A percentile compares a stretch with the other conserved stretches of the same genome.
These are phyloP conservation scores for Agonopterix alstromeriana DNA, from an alignment of 2,888 invertebrate species.

Conservation along the genomic window DNA sequence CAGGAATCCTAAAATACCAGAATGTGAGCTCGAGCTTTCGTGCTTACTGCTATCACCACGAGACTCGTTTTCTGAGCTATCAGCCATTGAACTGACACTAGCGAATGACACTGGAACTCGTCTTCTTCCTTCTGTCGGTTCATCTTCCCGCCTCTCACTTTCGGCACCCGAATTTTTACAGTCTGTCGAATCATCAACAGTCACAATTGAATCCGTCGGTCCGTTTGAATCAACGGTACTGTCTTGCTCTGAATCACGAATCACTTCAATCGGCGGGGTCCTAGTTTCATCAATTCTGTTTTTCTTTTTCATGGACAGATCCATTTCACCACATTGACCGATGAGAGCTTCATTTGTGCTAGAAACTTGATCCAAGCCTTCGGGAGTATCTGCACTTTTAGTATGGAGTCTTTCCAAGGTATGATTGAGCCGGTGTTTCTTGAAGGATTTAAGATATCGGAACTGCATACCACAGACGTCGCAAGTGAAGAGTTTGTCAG, in stretches of 20 bases:
- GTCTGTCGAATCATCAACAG: conserved; percentile 67
- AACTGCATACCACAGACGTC: conserved; percentile 96
- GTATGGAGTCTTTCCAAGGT: conserved; percentile 89
- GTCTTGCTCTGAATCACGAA: conserved; percentile 79
- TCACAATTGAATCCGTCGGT: conserved; percentile 63
- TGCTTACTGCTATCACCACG: conserved; percentile 62
- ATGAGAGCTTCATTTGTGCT: conserved; percentile 82
- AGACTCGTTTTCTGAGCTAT: conserved; percentile 71
- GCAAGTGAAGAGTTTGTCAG: conserved; percentile 93
- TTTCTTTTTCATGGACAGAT: conserved; percentile 73
- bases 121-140: conserved; percentile 39
- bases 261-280: conserved; percentile 64
- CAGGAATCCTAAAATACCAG: conserved; percentile 79
- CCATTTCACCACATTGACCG: conserved; percentile 75
- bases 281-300: conserved; percentile 55
- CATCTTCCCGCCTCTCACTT: conserved; percentile 52
- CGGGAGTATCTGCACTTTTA: conserved; percentile 72
- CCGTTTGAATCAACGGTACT: conserved; percentile 84
- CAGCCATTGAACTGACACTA: conserved; percentile 71
- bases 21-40: conserved; percentile 73
- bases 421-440: conserved; percentile 92
- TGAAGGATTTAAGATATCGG: conserved; percentile 91
- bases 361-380: conserved; percentile 81
- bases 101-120: conserved; percentile 69
- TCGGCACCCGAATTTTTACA: conserved; percentile 59